Evolutionary conservation across 1,140 invertebrate species (phyloP).

Genomic region (Drosophila hydei): DNA sequence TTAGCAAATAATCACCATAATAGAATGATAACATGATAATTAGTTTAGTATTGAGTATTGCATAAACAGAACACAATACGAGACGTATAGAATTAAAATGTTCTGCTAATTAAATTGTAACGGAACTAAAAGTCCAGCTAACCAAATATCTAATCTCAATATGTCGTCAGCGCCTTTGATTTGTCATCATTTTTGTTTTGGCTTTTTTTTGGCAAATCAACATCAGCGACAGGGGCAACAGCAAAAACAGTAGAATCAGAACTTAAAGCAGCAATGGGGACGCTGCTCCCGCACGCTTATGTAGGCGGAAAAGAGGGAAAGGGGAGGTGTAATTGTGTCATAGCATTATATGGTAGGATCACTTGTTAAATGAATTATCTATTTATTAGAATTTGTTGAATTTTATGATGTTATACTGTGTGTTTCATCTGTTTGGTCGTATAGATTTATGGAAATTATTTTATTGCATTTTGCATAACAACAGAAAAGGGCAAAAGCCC

Average conservation of each 20-base stretch:
- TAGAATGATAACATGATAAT: too few species aligned
- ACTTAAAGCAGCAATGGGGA: too few species aligned
- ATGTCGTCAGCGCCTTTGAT: slow-evolving; percentile 34
- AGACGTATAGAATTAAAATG: too few species aligned
- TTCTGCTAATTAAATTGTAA: too few species aligned
- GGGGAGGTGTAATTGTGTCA: slow-evolving; percentile 46
- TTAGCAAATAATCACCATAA: too few species aligned
- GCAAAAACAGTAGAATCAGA: too few species aligned
- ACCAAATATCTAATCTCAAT: too few species aligned
- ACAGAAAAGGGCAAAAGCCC: slow-evolving; percentile 45
- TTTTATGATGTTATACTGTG: slow-evolving; percentile 12
- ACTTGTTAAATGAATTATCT: slow-evolving; percentile 71
- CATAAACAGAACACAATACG: too few species aligned
- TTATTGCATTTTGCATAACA: slow-evolving; percentile 51
- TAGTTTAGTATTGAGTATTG: too few species aligned
- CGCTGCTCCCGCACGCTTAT: background rate
- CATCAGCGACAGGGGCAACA: slow-evolving; percentile 22
- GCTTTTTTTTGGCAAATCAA: too few species aligned
- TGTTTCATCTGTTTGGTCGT: slow-evolving; percentile 20
- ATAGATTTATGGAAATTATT: too few species aligned
- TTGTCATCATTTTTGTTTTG: slow-evolving; percentile 59
- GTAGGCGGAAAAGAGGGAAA: background rate
- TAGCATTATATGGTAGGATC: slow-evolving; percentile 73
- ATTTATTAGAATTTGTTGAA: slow-evolving; percentile 32
- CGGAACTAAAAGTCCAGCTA: too few species aligned